Percentiles rank a stretch among this genome's conserved stretches.
Conservation (phyloP, 2,797 vertebrate species). For the Platyrinchus mystaceus region DNA sequence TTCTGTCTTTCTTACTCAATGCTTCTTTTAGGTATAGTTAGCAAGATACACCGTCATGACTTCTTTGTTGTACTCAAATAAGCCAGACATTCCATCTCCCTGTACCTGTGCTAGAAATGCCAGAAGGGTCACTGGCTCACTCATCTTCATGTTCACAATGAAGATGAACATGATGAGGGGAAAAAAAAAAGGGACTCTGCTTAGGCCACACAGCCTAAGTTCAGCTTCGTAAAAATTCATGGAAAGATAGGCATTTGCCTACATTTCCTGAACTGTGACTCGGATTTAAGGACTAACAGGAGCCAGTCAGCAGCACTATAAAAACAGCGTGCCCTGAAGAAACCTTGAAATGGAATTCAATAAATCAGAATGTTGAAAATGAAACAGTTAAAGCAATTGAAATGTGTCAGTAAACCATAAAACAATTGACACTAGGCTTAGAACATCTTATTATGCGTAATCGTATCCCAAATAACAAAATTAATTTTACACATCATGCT, state of each 20-base stretch:
- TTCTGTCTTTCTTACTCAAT: background rate
- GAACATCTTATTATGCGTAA: background rate
- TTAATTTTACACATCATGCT: background rate
- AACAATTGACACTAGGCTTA: background rate
- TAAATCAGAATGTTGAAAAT: background rate
- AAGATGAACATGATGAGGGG: background rate
- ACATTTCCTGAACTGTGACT: background rate
- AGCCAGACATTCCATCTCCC: background rate
- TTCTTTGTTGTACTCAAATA: background rate
- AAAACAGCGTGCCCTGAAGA: background rate
- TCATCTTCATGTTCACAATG: background rate
- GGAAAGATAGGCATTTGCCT: background rate
- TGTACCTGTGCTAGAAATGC: background rate
- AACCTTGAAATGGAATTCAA: background rate
- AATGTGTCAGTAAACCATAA: background rate
- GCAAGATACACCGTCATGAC: background rate
- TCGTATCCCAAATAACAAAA: background rate
- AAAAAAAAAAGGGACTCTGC: background rate
- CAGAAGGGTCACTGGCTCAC: background rate
- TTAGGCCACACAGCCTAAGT: background rate
- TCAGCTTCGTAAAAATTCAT: background rate
- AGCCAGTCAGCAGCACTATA: background rate
- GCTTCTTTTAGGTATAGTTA: background rate
- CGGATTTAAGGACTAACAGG: background rate
- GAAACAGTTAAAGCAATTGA: background rate